phyloP scores from a whole-genome alignment of 2,888 invertebrate genomes.

The Sthenelais limicola region DNA sequence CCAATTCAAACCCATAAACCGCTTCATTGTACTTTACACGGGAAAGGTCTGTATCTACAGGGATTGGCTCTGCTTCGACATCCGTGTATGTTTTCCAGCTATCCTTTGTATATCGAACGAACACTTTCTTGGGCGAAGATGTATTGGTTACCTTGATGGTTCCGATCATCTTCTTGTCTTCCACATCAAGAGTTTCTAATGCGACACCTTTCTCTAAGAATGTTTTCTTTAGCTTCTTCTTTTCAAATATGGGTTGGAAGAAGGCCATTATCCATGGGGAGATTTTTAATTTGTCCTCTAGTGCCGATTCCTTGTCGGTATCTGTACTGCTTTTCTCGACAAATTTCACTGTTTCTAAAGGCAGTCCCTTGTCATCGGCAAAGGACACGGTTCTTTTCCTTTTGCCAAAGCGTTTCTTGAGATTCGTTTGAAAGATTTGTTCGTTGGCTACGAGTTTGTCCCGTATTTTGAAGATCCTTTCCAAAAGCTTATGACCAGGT shows the following conservation, averaged over 20 bases:
- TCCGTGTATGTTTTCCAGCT: constrained; percentile 10
- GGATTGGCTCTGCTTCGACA: background rate
- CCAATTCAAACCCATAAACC: constrained; percentile 10
- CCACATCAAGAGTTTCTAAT: constrained; percentile 23
- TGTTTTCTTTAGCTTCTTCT: background rate
- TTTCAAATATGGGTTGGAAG: constrained; percentile 23
- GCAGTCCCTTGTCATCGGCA: constrained; percentile 31
- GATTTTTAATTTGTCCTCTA: no score
- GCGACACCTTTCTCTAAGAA: constrained; percentile 15
- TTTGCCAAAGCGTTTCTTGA: constrained; percentile 14
- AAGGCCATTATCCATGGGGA: constrained; percentile 31
- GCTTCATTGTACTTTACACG: background rate
- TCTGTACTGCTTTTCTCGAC: background rate
- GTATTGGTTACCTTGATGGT: background rate
- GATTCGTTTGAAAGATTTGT: background rate
- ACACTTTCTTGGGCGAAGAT: background rate
- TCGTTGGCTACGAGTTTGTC: constrained; percentile 19
- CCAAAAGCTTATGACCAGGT: background rate
- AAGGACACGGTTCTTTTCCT: constrained; percentile 14
- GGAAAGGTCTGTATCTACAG: background rate
- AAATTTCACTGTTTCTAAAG: background rate
- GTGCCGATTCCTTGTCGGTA: no score
- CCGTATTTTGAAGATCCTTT: background rate
- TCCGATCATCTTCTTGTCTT: constrained; percentile 8
- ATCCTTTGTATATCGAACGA: constrained; percentile 18